phyloP scores from a whole-genome alignment of 2,797 vertebrate species.

The Ceryle rudis region DNA sequence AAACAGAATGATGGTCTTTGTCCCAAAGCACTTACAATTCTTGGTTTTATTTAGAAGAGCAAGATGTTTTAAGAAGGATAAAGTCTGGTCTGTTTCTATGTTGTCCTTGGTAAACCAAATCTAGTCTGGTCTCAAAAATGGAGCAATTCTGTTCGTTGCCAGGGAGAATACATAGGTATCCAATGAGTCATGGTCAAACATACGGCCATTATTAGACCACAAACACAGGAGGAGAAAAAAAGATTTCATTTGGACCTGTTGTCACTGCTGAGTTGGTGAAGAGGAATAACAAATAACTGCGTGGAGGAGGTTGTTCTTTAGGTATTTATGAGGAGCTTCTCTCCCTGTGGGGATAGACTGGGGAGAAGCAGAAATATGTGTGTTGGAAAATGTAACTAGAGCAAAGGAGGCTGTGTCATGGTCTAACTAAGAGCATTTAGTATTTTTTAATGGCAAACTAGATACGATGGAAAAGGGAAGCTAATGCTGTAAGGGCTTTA shows the following conservation, averaged over 20 bases:
- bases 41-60: not conserved
- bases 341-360: constrained; percentile 58
- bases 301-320: constrained; percentile 65
- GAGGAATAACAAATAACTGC: constrained; percentile 68
- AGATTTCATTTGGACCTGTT: constrained; percentile 72
- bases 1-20: constrained; percentile 54
- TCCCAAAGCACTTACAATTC: constrained; percentile 24
- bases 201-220: constrained; percentile 70
- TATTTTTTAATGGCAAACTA: constrained; percentile 3
- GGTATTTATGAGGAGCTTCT: constrained; percentile 73
- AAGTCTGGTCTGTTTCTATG: constrained; percentile 66
- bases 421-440: constrained; percentile 24
- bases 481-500: not conserved
- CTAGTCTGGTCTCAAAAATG: constrained; percentile 68
- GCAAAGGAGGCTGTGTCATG: constrained; percentile 16
- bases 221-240: constrained; percentile 69
- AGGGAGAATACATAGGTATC: constrained; percentile 75
- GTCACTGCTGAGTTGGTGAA: constrained; percentile 57
- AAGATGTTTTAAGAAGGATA: constrained; percentile 60
- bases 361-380: constrained; percentile 41
- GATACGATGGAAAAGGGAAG: constrained; percentile 7
- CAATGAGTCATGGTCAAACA: constrained; percentile 75
- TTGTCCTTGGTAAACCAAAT: constrained; percentile 71
- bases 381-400: constrained; percentile 52
- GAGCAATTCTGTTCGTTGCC: constrained; percentile 69